Conservation (phyloP, 2,888 invertebrate species). For the Ischnus inquisitorius region DNA sequence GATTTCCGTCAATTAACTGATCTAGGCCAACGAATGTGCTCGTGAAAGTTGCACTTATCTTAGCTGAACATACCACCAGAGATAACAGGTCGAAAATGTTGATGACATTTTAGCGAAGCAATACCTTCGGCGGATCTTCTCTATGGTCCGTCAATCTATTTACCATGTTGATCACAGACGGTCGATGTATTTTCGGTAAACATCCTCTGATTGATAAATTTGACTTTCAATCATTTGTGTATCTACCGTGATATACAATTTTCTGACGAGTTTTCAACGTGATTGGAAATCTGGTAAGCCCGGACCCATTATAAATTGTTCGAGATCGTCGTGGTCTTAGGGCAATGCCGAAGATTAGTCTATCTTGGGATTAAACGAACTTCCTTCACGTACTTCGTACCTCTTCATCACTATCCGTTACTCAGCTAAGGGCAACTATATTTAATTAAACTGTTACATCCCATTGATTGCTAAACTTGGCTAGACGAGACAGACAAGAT, state of each 20-base stretch:
- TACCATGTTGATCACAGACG: too few species aligned
- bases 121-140: too few species aligned
- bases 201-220: too few species aligned
- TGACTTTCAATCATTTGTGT: too few species aligned
- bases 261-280: constrained; percentile 29
- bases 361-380: constrained; percentile 23
- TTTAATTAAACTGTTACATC: constrained; percentile 85
- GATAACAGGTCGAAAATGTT: too few species aligned
- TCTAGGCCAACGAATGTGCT: not conserved
- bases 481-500: constrained; percentile 58
- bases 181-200: too few species aligned
- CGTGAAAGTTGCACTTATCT: not conserved
- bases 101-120: too few species aligned
- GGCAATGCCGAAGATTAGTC: constrained; percentile 10
- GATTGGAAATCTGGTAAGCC: not conserved
- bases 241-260: not conserved
- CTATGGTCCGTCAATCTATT: too few species aligned
- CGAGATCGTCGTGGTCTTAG: constrained; percentile 19
- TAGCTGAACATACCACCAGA: too few species aligned
- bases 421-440: constrained; percentile 82
- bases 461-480: constrained; percentile 84
- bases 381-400: not conserved
- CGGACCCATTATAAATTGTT: constrained; percentile 1
- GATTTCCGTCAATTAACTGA: not conserved
- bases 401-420: not conserved